Conservation (phyloP, 92 coral and sea anemone genomes). For the Diadumene lineata region DNA sequence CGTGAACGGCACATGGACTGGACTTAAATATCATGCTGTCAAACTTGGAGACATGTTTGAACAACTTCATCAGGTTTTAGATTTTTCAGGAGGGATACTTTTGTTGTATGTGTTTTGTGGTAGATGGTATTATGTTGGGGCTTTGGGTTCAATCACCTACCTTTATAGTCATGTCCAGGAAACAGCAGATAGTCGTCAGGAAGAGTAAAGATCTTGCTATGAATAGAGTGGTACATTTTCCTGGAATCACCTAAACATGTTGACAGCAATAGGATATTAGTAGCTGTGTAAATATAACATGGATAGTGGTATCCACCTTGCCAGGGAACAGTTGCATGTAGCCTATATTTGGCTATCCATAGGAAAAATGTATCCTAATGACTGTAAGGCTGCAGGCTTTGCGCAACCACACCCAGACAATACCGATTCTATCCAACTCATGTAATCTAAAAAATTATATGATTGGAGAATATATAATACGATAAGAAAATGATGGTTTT, state of each 20-base stretch:
- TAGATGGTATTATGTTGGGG: background rate
- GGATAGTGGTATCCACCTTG: too few species aligned
- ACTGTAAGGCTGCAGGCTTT: background rate
- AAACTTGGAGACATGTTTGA: too few species aligned
- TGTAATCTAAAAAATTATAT: too few species aligned
- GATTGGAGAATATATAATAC: too few species aligned
- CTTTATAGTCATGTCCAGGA: slow-evolving; percentile 86
- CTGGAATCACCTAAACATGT: slow-evolving; percentile 53
- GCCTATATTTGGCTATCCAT: too few species aligned
- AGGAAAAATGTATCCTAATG: background rate
- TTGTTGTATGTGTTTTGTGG: background rate
- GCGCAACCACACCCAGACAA: too few species aligned
- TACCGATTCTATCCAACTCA: too few species aligned
- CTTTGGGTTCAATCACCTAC: slow-evolving; percentile 19
- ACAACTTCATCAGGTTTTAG: background rate
- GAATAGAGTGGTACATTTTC: slow-evolving; percentile 61
- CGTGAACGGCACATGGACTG: too few species aligned
- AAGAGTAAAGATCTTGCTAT: slow-evolving; percentile 58
- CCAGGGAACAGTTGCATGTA: too few species aligned
- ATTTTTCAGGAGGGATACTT: background rate
- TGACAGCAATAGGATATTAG: too few species aligned
- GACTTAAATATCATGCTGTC: too few species aligned
- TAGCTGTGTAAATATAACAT: too few species aligned
- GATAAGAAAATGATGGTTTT: background rate
- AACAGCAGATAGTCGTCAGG: slow-evolving; percentile 71